Percentiles rank a stretch among this genome's conserved stretches.
These are phyloP conservation scores for Hylaea fasciaria DNA, from an alignment of 2,888 invertebrate genomes.

Conservation along the genomic window DNA sequence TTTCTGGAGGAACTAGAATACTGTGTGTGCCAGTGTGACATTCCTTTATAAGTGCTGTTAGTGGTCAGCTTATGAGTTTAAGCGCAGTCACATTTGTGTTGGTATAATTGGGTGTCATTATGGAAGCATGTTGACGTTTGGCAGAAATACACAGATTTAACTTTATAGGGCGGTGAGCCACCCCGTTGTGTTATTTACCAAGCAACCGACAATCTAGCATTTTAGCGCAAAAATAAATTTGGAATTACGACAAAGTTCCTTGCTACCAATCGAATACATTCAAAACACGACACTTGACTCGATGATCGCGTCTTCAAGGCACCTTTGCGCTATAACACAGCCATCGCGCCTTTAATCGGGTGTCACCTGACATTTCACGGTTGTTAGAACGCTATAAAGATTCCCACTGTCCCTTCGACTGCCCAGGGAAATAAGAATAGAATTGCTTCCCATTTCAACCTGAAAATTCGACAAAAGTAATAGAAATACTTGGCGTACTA, in stretches of 20 bases:
- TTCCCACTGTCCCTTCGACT: conserved; percentile 32
- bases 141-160: too few species aligned
- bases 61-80: too few species aligned
- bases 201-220: too few species aligned
- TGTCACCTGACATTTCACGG: conserved; percentile 37
- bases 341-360: conserved; percentile 25
- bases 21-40: too few species aligned
- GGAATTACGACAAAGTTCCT: not conserved
- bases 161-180: too few species aligned
- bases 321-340: conserved; percentile 28
- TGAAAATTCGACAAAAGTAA: conserved; percentile 22
- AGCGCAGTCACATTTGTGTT: too few species aligned
- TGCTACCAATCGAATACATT: conserved; percentile 9
- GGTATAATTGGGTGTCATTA: too few species aligned
- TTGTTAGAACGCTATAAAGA: conserved; percentile 32
- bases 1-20: too few species aligned
- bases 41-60: too few species aligned
- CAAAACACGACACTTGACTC: conserved; percentile 10
- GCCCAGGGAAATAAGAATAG: conserved; percentile 37
- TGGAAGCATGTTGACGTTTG: too few species aligned
- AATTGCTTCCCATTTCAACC: conserved; percentile 37
- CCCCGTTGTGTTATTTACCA: too few species aligned
- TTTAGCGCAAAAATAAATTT: too few species aligned
- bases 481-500: conserved; percentile 28
- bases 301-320: conserved; percentile 19